Evolutionary conservation across 2,113 vertebrate species (phyloP).

Genomic region (Muntiacus reevesi): DNA sequence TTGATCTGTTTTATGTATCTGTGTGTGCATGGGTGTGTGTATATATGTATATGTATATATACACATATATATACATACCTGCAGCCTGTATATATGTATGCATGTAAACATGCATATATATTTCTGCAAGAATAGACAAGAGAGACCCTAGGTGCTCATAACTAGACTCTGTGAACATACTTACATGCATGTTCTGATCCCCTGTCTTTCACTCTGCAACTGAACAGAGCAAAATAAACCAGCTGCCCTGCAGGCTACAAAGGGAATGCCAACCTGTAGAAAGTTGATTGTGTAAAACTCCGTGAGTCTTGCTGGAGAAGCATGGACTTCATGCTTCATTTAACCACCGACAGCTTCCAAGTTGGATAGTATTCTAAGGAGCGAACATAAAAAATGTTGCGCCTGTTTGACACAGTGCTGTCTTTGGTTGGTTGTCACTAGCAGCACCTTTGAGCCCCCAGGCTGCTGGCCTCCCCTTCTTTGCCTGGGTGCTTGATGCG

Average conservation of each 20-base stretch:
- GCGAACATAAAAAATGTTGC: background rate
- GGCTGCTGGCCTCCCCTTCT: background rate
- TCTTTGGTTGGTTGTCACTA: background rate
- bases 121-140: background rate
- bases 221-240: background rate
- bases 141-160: slow-evolving; percentile 47
- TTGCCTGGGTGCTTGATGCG: background rate
- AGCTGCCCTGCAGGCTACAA: background rate
- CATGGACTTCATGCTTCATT: background rate
- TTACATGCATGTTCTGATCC: background rate
- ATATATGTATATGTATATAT: background rate
- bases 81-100: background rate
- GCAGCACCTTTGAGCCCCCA: background rate
- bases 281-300: background rate
- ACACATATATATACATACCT: background rate
- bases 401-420: background rate
- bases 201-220: background rate
- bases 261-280: background rate
- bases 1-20: background rate
- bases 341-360: background rate
- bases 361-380: background rate
- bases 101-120: background rate
- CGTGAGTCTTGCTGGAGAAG: background rate
- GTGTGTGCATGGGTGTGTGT: background rate
- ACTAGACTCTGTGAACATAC: background rate